Base-by-base conservation (phyloP, 2,113 vertebrate genomes). In the Chascanopsetta lugubris region DNA sequence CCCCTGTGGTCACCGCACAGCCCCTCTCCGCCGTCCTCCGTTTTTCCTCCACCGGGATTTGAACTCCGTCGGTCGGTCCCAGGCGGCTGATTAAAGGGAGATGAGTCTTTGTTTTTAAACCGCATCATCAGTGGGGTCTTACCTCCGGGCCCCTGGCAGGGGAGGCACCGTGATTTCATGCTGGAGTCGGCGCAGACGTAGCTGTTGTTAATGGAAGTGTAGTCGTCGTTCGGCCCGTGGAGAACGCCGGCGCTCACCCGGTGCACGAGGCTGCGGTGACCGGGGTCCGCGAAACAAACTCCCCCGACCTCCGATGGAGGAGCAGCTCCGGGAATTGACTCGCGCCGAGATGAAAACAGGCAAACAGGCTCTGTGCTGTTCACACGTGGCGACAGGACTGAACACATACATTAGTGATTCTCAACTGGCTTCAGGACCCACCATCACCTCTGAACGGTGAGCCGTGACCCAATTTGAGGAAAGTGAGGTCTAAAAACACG, bases 31-130 rank as follows among this genome's bases (percentile, higher is more conserved):
- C 45, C 55, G 18, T 51, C 70, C 30, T 56, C 36, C 17, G 64
- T 63, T 68, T 73, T 67, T 75, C 67, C 72, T 77, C 42, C 61
- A 61, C 78, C 77, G 66, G 73, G 69, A 83, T 79, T 78, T 75
- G 79, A 80, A 50, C 75, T n/a, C 75, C 74, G 53, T 25, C 56
- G 53, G 72, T 11, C 54, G 22, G 55, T 17, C 11, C 72, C 27
- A 49, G 38, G 73, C 70, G 43, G 51, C 84, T 85, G 82, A 88
- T 87, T 80, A 83, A 80, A 86, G 78, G 66, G 76, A 86, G 84
- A 86, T 87, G 69, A 72, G 76, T 73, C 72, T 75, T 86, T 82
- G 75, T 86, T 86, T 86, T 88, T 80, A 80, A 83, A 79, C 74
- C n/a, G 21, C 70, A 73, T 77, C 73, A 77, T 80, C 76, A 83